These are phyloP conservation scores for Crambe crambe DNA, from an alignment of 37 sponge, comb jelly and placozoan genomes.

Conservation along the genomic window DNA sequence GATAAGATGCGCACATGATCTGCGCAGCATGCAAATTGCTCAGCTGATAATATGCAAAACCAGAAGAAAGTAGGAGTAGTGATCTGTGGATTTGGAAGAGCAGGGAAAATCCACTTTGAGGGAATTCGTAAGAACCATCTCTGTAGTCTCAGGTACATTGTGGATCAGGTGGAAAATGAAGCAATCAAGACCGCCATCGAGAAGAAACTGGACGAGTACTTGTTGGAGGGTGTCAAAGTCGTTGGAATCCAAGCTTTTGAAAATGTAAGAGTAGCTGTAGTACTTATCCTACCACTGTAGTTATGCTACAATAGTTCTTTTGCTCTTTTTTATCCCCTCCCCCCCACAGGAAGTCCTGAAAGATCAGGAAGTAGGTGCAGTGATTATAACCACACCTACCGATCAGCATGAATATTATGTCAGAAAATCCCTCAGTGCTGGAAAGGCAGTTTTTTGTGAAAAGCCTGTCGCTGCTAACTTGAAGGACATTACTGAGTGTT, in stretches of 20 bases:
- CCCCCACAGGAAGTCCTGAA: slow-evolving; percentile 53
- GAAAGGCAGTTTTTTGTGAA: slow-evolving; percentile 85
- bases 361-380: slow-evolving; percentile 57
- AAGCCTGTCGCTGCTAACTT: slow-evolving; percentile 71
- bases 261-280: background rate
- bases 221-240: background rate
- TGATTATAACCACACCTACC: slow-evolving; percentile 78
- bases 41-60: no score
- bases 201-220: background rate
- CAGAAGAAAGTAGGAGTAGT: slow-evolving; percentile 58
- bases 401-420: slow-evolving; percentile 65
- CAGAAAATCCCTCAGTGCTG: slow-evolving; percentile 39
- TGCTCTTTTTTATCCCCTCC: no score
- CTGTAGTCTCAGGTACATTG: slow-evolving; percentile 54
- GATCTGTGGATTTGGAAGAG: slow-evolving; percentile 72
- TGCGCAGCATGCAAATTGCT: no score
- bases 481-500: slow-evolving; percentile 34
- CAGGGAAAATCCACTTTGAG: slow-evolving; percentile 66
- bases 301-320: no score
- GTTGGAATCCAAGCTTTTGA: background rate
- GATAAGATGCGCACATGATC: no score
- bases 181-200: background rate
- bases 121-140: slow-evolving; percentile 38
- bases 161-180: slow-evolving; percentile 30
- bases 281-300: no score